Conservation (phyloP, 2,797 vertebrate genomes). For the Brachyrhaphis roseni region DNA sequence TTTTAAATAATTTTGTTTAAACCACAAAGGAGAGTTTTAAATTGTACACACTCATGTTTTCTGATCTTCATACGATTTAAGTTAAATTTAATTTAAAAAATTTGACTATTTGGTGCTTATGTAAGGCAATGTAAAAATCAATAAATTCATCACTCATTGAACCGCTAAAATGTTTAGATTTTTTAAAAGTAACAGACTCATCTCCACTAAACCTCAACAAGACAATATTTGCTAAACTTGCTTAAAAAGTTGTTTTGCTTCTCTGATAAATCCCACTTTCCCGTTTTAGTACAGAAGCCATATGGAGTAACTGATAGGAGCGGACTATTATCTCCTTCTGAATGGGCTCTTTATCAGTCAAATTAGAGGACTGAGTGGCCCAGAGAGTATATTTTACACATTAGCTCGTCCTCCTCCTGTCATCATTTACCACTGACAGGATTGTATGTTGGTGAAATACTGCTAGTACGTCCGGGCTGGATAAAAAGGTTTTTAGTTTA, state of each 20-base stretch:
- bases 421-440: conserved; percentile 66
- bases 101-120: neutral
- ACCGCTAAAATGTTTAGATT: neutral
- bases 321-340: conserved; percentile 36
- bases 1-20: neutral
- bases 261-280: conserved; percentile 12
- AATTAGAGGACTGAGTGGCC: conserved; percentile 39
- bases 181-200: neutral
- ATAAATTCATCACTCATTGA: neutral
- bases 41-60: neutral
- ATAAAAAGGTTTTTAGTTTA: conserved; percentile 44
- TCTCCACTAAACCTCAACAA: neutral
- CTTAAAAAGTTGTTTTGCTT: neutral
- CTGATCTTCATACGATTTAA: neutral
- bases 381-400: conserved; percentile 41
- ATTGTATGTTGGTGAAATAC: conserved; percentile 55
- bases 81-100: no score
- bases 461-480: conserved; percentile 52
- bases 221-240: conserved; percentile 1
- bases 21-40: neutral
- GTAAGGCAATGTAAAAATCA: neutral
- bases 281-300: conserved; percentile 23
- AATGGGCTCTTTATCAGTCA: conserved; percentile 29
- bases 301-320: conserved; percentile 29
- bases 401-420: conserved; percentile 43